Percentiles rank a stretch among this genome's conserved stretches.
These are phyloP conservation scores for Anas bahamensis DNA, from an alignment of 2,797 vertebrate species.

Conservation along the genomic window DNA sequence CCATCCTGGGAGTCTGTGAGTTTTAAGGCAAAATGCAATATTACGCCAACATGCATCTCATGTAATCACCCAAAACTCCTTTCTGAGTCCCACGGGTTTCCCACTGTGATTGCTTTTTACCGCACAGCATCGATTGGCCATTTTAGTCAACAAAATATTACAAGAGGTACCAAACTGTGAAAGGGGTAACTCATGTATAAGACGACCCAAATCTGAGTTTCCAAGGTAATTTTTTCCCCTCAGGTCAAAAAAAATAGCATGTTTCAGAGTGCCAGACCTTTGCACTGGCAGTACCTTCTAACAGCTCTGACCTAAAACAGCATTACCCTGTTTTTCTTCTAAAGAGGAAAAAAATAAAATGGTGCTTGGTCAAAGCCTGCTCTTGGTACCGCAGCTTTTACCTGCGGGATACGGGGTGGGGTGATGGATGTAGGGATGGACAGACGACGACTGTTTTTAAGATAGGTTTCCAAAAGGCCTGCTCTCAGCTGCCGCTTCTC, in stretches of 20 bases:
- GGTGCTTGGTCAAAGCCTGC: neutral
- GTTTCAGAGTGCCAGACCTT: neutral
- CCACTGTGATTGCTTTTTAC: neutral
- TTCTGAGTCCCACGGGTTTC: neutral
- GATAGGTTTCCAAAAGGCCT: neutral
- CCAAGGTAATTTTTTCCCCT: neutral
- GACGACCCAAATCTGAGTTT: neutral
- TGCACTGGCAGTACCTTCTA: neutral
- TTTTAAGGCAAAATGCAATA: neutral
- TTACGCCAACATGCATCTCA: neutral
- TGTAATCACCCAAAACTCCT: neutral
- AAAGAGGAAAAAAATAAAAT: neutral
- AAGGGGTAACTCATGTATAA: neutral
- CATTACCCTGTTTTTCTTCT: neutral
- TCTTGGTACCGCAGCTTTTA: neutral
- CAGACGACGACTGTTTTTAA: neutral
- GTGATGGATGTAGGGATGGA: no score
- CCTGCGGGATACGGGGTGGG: neutral
- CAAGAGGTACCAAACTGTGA: neutral
- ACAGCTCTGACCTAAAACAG: neutral
- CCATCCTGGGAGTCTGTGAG: neutral
- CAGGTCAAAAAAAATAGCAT: neutral
- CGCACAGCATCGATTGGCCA: neutral
- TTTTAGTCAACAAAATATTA: neutral
- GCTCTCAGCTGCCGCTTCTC: neutral